Evolutionary conservation across 1,140 invertebrate genomes (phyloP).

Genomic region (Mizuhopecten yessoensis): DNA sequence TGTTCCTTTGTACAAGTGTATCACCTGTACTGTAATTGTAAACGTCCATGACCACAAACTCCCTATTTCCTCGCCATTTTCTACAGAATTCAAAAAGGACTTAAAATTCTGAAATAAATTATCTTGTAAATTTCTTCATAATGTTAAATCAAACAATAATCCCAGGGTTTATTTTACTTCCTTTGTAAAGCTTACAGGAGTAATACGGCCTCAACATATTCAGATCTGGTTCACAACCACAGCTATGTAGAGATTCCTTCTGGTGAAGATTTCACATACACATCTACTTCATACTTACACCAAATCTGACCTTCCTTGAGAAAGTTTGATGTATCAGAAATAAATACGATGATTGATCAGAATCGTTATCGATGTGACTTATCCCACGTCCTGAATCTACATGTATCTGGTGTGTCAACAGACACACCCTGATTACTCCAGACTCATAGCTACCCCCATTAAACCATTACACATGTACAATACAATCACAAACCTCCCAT

Average conservation of each 20-base stretch:
- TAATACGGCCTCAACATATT: too few relatives aligned
- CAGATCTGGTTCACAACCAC: neutral
- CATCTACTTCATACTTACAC: neutral
- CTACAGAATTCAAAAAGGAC: too few relatives aligned
- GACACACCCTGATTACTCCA: too few relatives aligned
- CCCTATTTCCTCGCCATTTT: too few relatives aligned
- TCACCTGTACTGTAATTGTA: too few relatives aligned
- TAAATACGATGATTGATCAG: neutral
- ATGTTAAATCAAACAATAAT: too few relatives aligned
- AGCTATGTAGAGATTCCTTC: neutral
- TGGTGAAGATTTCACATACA: neutral
- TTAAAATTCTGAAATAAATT: too few relatives aligned
- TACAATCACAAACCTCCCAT: neutral
- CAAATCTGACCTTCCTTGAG: neutral
- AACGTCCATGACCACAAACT: too few relatives aligned
- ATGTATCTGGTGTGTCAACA: neutral
- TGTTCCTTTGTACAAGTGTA: too few relatives aligned
- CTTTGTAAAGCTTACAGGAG: too few relatives aligned
- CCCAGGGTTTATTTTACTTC: too few relatives aligned
- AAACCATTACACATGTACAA: conserved; percentile 10
- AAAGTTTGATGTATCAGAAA: neutral
- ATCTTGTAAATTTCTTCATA: too few relatives aligned
- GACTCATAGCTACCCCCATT: neutral
- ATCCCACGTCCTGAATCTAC: neutral
- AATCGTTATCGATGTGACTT: neutral